Conservation (phyloP, 2,888 invertebrate species). For the Platerodrilus igneus region DNA sequence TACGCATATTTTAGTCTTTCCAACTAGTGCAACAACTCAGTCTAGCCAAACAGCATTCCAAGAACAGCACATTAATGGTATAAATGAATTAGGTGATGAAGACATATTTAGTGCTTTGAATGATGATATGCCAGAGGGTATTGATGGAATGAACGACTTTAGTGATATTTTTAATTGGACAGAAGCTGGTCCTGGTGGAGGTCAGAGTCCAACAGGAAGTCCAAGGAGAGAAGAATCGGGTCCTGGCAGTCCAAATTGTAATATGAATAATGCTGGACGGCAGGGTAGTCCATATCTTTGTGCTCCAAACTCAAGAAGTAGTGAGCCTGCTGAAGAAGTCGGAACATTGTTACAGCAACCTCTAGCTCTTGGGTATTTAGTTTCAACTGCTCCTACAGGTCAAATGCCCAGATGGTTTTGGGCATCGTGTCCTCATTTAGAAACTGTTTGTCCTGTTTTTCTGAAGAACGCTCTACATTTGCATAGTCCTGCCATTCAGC, state of each 20-base stretch:
- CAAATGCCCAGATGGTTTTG: conserved; percentile 97
- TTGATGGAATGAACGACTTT: conserved; percentile 68
- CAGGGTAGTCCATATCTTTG: conserved; percentile 51
- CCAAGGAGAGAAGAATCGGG: conserved; percentile 51
- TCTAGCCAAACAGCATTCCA: conserved; percentile 67
- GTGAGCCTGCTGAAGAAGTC: conserved; percentile 41
- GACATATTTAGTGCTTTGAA: conserved; percentile 61
- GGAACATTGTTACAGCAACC: conserved; percentile 95
- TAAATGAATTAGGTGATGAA: conserved; percentile 63
- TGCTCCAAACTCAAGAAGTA: conserved; percentile 44
- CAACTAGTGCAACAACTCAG: conserved; percentile 92
- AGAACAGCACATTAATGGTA: conserved; percentile 62
- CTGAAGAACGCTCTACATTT: conserved; percentile 94
- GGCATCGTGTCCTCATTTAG: conserved; percentile 91
- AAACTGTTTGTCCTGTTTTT: conserved; percentile 87
- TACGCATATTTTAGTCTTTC: conserved; percentile 98
- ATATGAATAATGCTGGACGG: conserved; percentile 40
- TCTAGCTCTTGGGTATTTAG: conserved; percentile 93
- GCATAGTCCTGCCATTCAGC: conserved; percentile 84
- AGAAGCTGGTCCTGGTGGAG: conserved; percentile 53
- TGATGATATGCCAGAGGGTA: conserved; percentile 60
- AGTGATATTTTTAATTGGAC: conserved; percentile 76
- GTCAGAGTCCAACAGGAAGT: conserved; percentile 55
- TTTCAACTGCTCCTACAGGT: conserved; percentile 93
- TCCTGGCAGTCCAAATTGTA: conserved; percentile 54